A percentile compares a stretch with the other conserved stretches of the same genome.
These are phyloP conservation scores for Clarias batrachus DNA, from an alignment of 2,113 vertebrate genomes.

Conservation along the genomic window DNA sequence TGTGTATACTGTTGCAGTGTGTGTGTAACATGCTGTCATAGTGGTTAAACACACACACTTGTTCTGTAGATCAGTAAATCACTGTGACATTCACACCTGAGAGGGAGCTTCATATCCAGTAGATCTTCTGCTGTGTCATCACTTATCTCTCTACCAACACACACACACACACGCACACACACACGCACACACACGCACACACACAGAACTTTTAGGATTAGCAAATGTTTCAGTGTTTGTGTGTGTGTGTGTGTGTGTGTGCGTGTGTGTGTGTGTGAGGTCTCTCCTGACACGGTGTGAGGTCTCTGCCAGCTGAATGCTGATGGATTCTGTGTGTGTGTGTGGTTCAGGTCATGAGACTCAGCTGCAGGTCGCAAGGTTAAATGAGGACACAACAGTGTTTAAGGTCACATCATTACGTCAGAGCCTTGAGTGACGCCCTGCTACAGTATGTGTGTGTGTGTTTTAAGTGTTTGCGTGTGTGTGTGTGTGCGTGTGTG, in stretches of 20 bases:
- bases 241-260: background rate
- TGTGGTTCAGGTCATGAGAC: constrained; percentile 26
- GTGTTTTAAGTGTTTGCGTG: background rate
- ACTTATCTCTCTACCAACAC: background rate
- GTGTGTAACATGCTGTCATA: background rate
- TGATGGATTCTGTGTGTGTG: constrained; percentile 28
- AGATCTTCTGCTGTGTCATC: constrained; percentile 15
- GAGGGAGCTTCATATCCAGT: background rate
- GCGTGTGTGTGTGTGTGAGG: constrained; percentile 31
- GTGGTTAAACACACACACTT: background rate
- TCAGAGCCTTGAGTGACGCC: background rate
- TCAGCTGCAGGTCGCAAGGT: constrained; percentile 28
- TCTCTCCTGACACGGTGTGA: constrained; percentile 22
- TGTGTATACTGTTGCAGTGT: background rate
- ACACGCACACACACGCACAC: constrained; percentile 4
- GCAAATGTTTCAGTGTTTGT: constrained; percentile 1
- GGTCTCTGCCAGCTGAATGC: constrained; percentile 31
- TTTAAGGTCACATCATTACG: constrained; percentile 1
- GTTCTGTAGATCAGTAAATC: background rate
- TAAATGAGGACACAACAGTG: constrained; percentile 26
- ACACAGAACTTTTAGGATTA: background rate
- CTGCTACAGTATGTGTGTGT: constrained; percentile 3
- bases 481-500: background rate
- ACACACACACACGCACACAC: background rate
- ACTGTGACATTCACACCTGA: background rate